Base-by-base conservation (phyloP, 2,113 vertebrate genomes). In the Eubucco bourcierii region DNA sequence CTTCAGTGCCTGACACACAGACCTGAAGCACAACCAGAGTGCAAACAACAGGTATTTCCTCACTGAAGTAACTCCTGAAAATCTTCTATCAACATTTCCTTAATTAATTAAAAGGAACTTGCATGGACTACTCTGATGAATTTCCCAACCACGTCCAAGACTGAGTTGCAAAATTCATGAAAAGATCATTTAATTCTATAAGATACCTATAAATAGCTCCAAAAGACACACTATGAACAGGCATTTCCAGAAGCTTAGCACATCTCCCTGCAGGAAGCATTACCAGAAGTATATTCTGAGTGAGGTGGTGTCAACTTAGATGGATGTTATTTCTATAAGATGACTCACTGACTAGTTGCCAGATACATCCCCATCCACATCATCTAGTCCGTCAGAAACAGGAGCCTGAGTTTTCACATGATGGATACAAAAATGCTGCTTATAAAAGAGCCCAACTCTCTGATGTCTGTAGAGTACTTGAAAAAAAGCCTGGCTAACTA, bases 301-400 rank as follows among this genome's bases (percentile, higher is more conserved):
- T 52, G 67, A 91, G 72, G 41, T 74, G 47, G 76, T 71, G 58
- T 90, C 94, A 95, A 21, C 61, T 83, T 34, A 34, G 73, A 94
- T 37, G 59, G 6, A 56, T 1, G 5, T 67, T 83, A 86, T 60
- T 87, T 84, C 85, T 76, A 39, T 31, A 59, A 53, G 37, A 85
- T 83, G 87, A 95, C 72, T 95, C 93, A 91, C 68, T 87, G 75
- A 86, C 75, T 39, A 67, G 76, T 33, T 91, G 80, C 85, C 80
- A 94, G 52, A 88, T 64, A 77, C 28, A 90, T 93, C 28, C 25
- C 21, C 9, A 0, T 79, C 52, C 64, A 66, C 58, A 83, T 83
- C 75, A 47, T 85, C 80, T 46, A 66, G 31, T 37, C 60, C 9
- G 5, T 53, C 63, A 83, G 75, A 87, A 94, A 83, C 14, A 77